Percentiles rank a stretch among this genome's conserved stretches.
These are phyloP conservation scores for Girardinus metallicus DNA, from an alignment of 2,797 vertebrate genomes.

Conservation along the genomic window DNA sequence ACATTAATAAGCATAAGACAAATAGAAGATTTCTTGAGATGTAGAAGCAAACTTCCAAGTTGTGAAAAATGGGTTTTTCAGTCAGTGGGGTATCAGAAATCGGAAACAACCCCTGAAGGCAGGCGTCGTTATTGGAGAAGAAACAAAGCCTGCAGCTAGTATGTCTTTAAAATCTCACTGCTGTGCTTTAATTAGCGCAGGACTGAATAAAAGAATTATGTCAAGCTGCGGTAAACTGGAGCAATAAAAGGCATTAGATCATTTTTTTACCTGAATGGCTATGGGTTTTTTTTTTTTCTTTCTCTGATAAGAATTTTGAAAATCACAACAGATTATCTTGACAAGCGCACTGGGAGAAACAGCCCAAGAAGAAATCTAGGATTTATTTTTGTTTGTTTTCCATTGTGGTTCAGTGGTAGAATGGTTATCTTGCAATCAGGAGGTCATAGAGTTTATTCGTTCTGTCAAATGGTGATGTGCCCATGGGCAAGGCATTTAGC, in stretches of 20 bases:
- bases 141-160: conserved; percentile 44
- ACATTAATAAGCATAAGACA: neutral
- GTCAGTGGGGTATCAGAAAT: conserved; percentile 16
- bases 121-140: conserved; percentile 36
- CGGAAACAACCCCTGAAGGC: conserved; percentile 32
- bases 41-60: neutral
- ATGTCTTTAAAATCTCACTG: conserved; percentile 37
- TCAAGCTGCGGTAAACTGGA: conserved; percentile 35
- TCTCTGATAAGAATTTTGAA: conserved; percentile 40
- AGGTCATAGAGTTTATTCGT: neutral
- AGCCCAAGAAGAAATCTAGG: neutral
- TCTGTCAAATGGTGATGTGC: neutral
- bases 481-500: neutral
- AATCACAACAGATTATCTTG: conserved; percentile 34
- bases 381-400: neutral
- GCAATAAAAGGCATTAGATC: conserved; percentile 43
- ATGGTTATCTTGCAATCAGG: neutral
- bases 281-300: conserved; percentile 32
- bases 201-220: conserved; percentile 29
- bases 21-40: neutral
- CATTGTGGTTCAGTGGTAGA: neutral
- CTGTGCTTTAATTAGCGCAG: conserved; percentile 58
- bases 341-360: neutral
- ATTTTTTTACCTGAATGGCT: conserved; percentile 30
- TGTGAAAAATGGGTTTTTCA: conserved; percentile 12